These are phyloP conservation scores for Xenopus borealis DNA, from an alignment of 2,113 vertebrate genomes.

Conservation along the genomic window DNA sequence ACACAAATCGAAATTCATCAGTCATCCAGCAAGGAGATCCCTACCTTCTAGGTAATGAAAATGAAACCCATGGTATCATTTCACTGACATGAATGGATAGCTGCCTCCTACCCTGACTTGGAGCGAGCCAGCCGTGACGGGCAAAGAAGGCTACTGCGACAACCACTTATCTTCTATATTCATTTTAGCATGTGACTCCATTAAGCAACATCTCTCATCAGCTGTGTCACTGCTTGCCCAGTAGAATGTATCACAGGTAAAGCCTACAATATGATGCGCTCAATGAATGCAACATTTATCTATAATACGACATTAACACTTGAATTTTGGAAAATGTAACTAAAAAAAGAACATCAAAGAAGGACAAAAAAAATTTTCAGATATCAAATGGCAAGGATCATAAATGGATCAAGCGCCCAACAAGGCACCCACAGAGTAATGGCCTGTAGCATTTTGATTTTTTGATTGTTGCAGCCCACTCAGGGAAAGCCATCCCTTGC, in stretches of 20 bases:
- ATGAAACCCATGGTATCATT: conserved; percentile 26
- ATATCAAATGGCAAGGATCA: too few species aligned
- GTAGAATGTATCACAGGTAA: conserved; percentile 19
- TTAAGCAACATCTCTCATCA: conserved; percentile 11
- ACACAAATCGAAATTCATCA: conserved; percentile 16
- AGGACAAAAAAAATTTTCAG: too few species aligned
- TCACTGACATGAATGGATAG: conserved; percentile 18
- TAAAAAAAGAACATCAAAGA: too few species aligned
- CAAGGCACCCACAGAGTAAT: too few species aligned
- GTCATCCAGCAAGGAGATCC: conserved; percentile 17
- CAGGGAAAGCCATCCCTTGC: too few species aligned
- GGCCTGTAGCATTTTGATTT: too few species aligned
- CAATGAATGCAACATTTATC: too few species aligned
- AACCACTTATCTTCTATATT: conserved; percentile 34
- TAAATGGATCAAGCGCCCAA: too few species aligned
- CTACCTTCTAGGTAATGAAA: conserved; percentile 30
- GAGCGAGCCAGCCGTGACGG: conserved; percentile 23
- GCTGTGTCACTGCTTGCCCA: conserved; percentile 16
- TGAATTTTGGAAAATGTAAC: too few species aligned
- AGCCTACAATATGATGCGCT: neutral
- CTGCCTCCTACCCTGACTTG: conserved; percentile 25
- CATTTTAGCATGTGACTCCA: conserved; percentile 16
- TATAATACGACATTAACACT: too few species aligned
- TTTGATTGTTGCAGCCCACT: too few species aligned
- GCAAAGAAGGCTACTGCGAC: conserved; percentile 27